Evolutionary conservation across 2,113 vertebrate species (phyloP), one percentile per base, ranked within the genome.

Genomic region (Cottus gobio): DNA sequence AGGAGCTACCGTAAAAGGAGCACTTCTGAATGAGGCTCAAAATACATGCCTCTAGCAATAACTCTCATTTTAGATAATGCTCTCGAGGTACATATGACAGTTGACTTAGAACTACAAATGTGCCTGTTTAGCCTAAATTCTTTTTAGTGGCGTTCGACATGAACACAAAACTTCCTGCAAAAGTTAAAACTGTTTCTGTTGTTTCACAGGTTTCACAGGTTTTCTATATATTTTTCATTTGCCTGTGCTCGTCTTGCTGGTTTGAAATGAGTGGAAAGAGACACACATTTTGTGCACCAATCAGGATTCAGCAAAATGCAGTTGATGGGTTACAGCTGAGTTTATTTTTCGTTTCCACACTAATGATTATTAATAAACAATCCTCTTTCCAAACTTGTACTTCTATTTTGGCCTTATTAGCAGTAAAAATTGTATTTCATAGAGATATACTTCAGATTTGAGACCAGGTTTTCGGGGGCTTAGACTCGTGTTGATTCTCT

Each of bases 1-100:
- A 48, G 74, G 62, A 65, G 57, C 16, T 20, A 60, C 86, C 78
- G 20, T 83, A 84, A 56, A 80, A 82, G 85, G 83, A 85, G 44
- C 20, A 10, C 68, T 4, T 26, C 44, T 66, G n/a, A 30, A 72
- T 54, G n/a, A 50, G 11, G 68, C 68, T 77, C 39, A 64, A 46
- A 83, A 79, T 71, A 86, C 50, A n/a, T 12, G 11, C 24, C 20
- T 42, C 48, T 39, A 18, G 13, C 46, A 68, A 7, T 37, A 62
- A 24, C 44, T n/a, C 60, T 57, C 60, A 52, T 5, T 42, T 58
- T 57, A 31, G 6, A 31, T 56, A 31, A 67, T 46, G 56, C 24
- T 50, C 22, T 34, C 1, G 0, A 64, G 8, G 26, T 63, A 42
- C 13, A 3, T 3, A 54, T 8, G 22, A 71, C 6, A 24, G 30